Conservation (phyloP, 2,113 vertebrate species). For the Ovis canadensis region DNA sequence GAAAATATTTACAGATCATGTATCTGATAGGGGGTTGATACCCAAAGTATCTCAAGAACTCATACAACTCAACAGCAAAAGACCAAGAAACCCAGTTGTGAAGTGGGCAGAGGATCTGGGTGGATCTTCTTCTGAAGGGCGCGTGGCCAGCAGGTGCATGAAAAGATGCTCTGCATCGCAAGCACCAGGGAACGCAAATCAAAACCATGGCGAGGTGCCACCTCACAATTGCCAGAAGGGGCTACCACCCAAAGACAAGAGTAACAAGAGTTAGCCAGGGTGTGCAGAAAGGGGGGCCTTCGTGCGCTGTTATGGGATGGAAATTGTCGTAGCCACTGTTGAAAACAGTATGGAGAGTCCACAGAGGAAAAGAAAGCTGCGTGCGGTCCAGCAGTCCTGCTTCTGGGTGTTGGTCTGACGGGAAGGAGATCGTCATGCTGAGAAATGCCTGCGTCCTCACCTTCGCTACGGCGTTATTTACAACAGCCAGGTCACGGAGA, state of each 20-base stretch:
- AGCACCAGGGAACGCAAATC: not conserved
- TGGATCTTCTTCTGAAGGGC: not conserved
- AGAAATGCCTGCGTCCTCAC: not conserved
- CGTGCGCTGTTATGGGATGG: not conserved
- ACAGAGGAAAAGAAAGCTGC: not conserved
- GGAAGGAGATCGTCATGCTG: not conserved
- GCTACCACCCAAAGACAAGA: not conserved
- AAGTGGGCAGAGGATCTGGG: not conserved
- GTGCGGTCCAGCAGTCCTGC: rapidly evolving
- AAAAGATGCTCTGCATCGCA: rapidly evolving
- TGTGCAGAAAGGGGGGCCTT: not conserved
- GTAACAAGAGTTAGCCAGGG: not conserved
- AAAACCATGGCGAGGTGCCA: not conserved
- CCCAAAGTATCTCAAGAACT: not conserved
- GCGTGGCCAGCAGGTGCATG: no score
- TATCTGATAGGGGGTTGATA: not conserved
- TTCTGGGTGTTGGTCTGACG: not conserved
- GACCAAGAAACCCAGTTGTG: not conserved
- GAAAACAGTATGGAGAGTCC: not conserved
- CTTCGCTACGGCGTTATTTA: not conserved
- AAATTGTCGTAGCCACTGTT: rapidly evolving
- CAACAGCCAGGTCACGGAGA: not conserved
- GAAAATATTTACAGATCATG: not conserved
- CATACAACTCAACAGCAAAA: not conserved
- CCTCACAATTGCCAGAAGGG: not conserved